Evolutionary conservation across 2,888 invertebrate species (phyloP), one percentile per base, ranked within the genome.

Genomic region (Pilophorus perplexus): DNA sequence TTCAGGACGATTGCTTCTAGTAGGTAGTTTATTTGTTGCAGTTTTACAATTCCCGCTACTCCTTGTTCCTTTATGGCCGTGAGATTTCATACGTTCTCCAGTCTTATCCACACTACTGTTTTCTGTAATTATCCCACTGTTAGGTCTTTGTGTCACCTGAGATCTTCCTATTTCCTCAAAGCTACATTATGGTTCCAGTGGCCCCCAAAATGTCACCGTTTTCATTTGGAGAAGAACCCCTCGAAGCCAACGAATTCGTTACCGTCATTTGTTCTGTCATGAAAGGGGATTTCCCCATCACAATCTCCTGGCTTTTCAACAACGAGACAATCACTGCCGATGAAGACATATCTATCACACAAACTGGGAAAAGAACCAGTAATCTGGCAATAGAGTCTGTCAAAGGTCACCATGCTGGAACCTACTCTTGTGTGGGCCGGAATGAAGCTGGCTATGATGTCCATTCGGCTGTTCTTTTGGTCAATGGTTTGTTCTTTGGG

Each of bases 381-480:
- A 80, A 84, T 40, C 78, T 86, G 12, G 81, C 82, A 64, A 85
- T 85, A 68, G 84, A 85, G 71, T 81, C 83, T 8, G 88, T 90
- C 48, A 83, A 83, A 55, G 86, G 85, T 52, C 81, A 84, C 71
- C 89, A 90, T 76, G 84, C 84, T 69, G 90, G 90, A 72, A 80
- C 84, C 67, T 90, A 88, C 74, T 86, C 86, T 72, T 90, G 90
- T 76, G 80, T 82, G 62, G 88, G 85, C 12, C 78, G 79, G 57
- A 89, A 89, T 77, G 79, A 79, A 72, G 88, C 87, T 40, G 89
- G 88, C 68, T 79, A 80, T 70, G 81, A 84, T 46, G 83, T 83
- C 74, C 84, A 83, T 75, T 84, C 86, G 4, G 80, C 87, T 52
- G 80, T 81, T 74, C 80, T 90, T 73, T 79, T 81, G 72, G 87